phyloP scores from a whole-genome alignment of 2,888 invertebrate species.

The Rotaria magnacalcarata region DNA sequence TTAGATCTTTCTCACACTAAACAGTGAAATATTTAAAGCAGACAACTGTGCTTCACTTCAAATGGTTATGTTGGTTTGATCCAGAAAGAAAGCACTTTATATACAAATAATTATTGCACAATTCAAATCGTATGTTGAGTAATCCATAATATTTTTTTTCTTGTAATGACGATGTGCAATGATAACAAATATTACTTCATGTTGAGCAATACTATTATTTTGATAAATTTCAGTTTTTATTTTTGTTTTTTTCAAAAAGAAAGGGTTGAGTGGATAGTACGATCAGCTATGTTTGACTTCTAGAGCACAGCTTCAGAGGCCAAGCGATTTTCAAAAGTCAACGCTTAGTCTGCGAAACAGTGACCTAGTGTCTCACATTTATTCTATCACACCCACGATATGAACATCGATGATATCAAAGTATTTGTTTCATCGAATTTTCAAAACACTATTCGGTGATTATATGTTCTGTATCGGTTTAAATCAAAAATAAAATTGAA shows the following conservation, averaged over 20 bases:
- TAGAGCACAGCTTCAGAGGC: constrained; percentile 8
- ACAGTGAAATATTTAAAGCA: too few relatives aligned
- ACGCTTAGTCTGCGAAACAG: constrained; percentile 29
- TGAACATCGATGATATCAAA: background rate
- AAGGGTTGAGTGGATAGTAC: background rate
- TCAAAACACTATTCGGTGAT: constrained; percentile 25
- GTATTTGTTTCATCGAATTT: background rate
- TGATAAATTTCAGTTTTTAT: too few relatives aligned
- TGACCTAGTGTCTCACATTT: background rate
- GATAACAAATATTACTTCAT: too few relatives aligned
- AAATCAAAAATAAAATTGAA: background rate
- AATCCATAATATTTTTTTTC: too few relatives aligned
- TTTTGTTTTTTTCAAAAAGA: background rate
- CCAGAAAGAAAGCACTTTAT: too few relatives aligned
- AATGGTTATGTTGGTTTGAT: too few relatives aligned
- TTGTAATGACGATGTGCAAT: too few relatives aligned
- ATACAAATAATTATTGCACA: too few relatives aligned
- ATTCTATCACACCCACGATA: background rate
- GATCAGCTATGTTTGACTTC: background rate
- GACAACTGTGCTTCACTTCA: too few relatives aligned
- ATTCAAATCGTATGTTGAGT: too few relatives aligned
- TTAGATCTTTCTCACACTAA: too few relatives aligned
- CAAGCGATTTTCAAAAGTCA: background rate
- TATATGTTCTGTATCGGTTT: background rate
- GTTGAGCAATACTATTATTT: too few relatives aligned